Evolutionary conservation across 2,113 vertebrate genomes (phyloP), one percentile per base, ranked within the genome.

Genomic region (Pseudolaguvia tuberculata): DNA sequence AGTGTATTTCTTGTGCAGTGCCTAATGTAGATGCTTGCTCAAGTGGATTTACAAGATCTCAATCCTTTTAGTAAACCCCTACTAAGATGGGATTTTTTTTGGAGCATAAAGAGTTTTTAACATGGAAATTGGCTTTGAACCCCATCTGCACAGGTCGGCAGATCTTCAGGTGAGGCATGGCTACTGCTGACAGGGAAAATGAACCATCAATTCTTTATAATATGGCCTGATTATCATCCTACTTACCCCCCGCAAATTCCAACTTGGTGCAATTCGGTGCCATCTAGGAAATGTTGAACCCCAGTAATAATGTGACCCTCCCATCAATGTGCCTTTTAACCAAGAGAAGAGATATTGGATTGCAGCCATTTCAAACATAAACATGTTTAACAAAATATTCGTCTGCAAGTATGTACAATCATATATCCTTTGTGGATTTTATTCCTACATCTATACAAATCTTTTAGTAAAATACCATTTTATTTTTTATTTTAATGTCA

Each of bases 61-160:
- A 42, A 86, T 88, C 86, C 87, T 86, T 90, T 89, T 88, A 88
- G 79, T 80, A 75, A 80, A 75, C 78, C 84, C 85, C 82, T 79
- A 80, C 82, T 83, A 82, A 76, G 79, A 84, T 78, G 84, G 88
- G 86, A 78, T 67, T 81, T 81, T n/a, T 69, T 70, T 75, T 79
- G 83, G 77, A 78, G 79, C 82, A 76, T 82, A 85, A 72, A 78
- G 85, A 87, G 85, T 90, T 91, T 91, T 91, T 90, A 90, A 91
- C 89, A 92, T 92, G 90, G 90, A 92, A 91, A 92, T 92, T 92
- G 91, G 87, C 88, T 91, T 88, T 91, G 91, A 91, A 90, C 89
- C 87, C 90, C 88, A 90, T 90, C 88, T 90, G 88, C 85, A 89
- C 88, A 89, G 91, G 91, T 92, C 90, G 87, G 71, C 87, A 89